These are phyloP conservation scores for Casuarius casuarius DNA, from an alignment of 2,113 vertebrate genomes.

Conservation along the genomic window DNA sequence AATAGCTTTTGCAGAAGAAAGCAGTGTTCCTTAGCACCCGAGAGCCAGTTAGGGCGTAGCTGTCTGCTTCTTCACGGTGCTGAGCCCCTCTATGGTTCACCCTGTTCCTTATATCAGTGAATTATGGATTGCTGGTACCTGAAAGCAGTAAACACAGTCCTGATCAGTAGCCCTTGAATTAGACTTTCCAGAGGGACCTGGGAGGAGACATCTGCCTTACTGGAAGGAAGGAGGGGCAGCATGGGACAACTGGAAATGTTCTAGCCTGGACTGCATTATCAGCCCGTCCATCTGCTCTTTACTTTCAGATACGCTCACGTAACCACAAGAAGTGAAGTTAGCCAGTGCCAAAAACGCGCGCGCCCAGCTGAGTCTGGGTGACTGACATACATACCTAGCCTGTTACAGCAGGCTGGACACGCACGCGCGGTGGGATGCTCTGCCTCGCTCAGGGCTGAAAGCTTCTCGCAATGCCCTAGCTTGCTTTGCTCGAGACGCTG, in stretches of 20 bases:
- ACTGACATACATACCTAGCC: fast-evolving
- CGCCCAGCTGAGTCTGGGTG: fast-evolving
- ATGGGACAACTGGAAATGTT: not conserved
- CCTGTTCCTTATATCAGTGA: fast-evolving
- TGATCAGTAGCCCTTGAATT: not conserved
- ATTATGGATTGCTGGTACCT: not conserved
- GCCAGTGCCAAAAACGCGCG: not conserved
- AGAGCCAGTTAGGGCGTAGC: not conserved
- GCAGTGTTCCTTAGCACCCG: fast-evolving
- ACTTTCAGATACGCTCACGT: not conserved
- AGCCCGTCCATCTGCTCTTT: not conserved
- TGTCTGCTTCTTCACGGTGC: not conserved
- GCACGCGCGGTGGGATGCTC: not conserved
- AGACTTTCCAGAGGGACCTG: not conserved
- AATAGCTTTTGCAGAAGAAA: not conserved
- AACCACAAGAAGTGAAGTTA: not conserved
- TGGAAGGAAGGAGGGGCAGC: not conserved
- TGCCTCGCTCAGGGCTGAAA: not conserved
- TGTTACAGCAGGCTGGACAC: not conserved
- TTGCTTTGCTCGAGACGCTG: not conserved
- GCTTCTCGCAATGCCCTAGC: not conserved
- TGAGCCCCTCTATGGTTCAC: not conserved
- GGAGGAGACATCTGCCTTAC: not conserved
- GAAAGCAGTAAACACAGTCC: not conserved
- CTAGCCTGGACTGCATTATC: fast-evolving